Evolutionary conservation across 2,113 vertebrate genomes (phyloP).

Genomic region (Synodontis membranacea): DNA sequence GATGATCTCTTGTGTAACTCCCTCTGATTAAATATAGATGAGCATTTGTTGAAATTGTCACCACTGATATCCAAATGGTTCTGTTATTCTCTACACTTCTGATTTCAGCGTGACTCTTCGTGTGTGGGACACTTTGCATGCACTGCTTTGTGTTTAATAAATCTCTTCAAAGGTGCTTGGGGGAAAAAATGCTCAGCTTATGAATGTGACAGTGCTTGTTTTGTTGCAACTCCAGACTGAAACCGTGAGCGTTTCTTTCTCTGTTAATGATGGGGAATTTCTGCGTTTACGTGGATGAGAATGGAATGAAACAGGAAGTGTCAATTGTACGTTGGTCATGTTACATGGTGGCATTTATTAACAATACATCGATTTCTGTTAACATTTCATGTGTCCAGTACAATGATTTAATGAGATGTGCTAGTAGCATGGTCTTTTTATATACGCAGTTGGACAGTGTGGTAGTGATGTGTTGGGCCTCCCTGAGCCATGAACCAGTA

Average conservation of each 20-base stretch:
- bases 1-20: neutral
- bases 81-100: neutral
- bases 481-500: neutral
- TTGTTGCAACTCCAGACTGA: neutral
- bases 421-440: neutral
- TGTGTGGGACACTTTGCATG: neutral
- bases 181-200: neutral
- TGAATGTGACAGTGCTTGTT: neutral
- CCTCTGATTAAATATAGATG: neutral
- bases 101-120: neutral
- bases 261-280: neutral
- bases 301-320: neutral
- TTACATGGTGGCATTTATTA: neutral
- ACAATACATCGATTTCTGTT: neutral
- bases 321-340: neutral
- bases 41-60: neutral
- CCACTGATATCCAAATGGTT: neutral
- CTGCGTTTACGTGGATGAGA: too few relatives aligned
- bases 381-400: neutral
- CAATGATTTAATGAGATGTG: neutral
- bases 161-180: neutral
- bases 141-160: neutral
- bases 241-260: neutral
- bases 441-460: neutral
- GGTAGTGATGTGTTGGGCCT: neutral